phyloP scores from a whole-genome alignment of 92 coral and sea anemone genomes.

The Plumapathes pennacea region DNA sequence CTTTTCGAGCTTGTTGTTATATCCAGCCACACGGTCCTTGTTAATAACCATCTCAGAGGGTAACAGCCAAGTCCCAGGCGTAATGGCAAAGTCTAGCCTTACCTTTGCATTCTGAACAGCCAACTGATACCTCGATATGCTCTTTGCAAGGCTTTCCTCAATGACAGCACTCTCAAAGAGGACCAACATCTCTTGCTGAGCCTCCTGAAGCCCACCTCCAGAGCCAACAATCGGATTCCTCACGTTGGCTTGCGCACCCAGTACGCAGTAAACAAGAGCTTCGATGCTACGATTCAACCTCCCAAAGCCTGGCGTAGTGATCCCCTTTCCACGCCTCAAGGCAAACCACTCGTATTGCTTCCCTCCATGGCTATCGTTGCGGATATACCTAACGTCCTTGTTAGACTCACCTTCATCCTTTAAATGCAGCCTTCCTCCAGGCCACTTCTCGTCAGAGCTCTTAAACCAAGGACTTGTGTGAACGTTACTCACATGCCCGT shows the following conservation, averaged over 20 bases:
- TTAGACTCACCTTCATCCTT: slow-evolving; percentile 24
- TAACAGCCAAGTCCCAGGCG: slow-evolving; percentile 14
- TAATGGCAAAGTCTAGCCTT: background rate
- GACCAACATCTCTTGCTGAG: slow-evolving; percentile 2
- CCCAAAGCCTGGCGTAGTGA: slow-evolving; percentile 5
- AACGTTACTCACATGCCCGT: too few species aligned
- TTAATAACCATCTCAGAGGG: slow-evolving; percentile 11
- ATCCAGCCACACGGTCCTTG: background rate
- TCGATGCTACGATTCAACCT: slow-evolving; percentile 4
- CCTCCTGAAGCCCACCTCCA: slow-evolving; percentile 1
- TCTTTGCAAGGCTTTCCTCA: slow-evolving; percentile 2
- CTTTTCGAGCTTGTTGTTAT: slow-evolving; percentile 7
- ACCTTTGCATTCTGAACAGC: slow-evolving; percentile 2
- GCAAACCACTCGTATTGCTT: slow-evolving; percentile 23
- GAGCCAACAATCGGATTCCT: background rate
- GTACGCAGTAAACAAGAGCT: slow-evolving; percentile 1
- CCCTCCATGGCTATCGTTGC: slow-evolving; percentile 3
- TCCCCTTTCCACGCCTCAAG: background rate
- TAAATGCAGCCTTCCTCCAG: too few species aligned
- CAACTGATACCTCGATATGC: slow-evolving; percentile 7
- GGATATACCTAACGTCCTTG: background rate
- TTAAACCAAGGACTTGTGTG: too few species aligned
- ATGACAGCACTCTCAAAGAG: slow-evolving; percentile 3
- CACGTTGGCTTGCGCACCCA: slow-evolving; percentile 3
- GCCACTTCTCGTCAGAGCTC: too few species aligned